phyloP scores from a whole-genome alignment of 2,888 invertebrate species.

The Sycophila texana region DNA sequence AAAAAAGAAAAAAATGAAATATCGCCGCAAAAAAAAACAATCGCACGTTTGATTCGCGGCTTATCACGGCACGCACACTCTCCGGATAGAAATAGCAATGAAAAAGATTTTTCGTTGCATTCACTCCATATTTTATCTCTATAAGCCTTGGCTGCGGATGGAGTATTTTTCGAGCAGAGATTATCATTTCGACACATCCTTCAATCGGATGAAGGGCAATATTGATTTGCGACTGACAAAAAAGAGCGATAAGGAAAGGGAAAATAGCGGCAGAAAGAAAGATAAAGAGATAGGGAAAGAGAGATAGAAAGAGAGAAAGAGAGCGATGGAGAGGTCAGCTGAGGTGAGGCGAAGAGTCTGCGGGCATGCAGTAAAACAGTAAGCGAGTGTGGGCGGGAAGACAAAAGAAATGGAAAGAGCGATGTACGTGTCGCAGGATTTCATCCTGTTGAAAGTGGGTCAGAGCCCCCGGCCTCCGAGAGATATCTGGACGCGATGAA shows the following conservation, averaged over 20 bases:
- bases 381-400: background rate
- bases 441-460: slow-evolving; percentile 22
- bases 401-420: background rate
- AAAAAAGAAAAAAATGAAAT: too few species aligned
- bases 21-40: too few species aligned
- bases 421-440: slow-evolving; percentile 17
- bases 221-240: background rate
- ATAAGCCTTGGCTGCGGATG: too few species aligned
- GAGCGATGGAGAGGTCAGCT: background rate
- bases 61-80: too few species aligned
- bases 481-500: slow-evolving; percentile 58
- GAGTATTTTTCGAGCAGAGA: too few species aligned
- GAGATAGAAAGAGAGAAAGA: background rate
- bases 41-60: too few species aligned
- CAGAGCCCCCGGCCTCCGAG: slow-evolving; percentile 29
- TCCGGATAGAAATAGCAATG: too few species aligned
- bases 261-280: background rate
- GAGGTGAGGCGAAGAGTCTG: background rate
- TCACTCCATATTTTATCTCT: too few species aligned
- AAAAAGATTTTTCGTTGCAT: too few species aligned
- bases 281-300: background rate
- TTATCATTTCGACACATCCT: background rate
- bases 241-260: background rate
- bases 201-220: background rate
- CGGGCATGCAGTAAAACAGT: background rate